Evolutionary conservation across 2,888 invertebrate genomes (phyloP).

Genomic region (Agrochola lychnidis): DNA sequence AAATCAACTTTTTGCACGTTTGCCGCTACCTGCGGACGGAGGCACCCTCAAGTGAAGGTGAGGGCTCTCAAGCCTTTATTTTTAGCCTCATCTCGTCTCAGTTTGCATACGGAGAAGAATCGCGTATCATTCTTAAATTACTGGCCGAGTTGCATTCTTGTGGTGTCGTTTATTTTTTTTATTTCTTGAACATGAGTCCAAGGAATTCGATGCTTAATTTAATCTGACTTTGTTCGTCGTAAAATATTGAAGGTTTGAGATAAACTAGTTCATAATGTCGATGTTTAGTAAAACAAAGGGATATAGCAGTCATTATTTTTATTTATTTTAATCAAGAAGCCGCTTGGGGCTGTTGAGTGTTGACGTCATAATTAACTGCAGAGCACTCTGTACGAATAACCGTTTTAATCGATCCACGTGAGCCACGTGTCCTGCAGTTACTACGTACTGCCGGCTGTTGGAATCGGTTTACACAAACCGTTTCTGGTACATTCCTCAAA

Average conservation of each 20-base stretch:
- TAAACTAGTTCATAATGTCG: constrained; percentile 10
- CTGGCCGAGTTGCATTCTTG: constrained; percentile 49
- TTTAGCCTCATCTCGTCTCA: constrained; percentile 62
- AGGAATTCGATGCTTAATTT: constrained; percentile 26
- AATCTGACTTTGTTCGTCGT: not conserved
- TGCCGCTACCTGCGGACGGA: constrained; percentile 30
- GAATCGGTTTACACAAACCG: too few species aligned
- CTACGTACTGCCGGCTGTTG: too few species aligned
- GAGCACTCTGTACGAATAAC: too few species aligned
- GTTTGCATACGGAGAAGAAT: constrained; percentile 62
- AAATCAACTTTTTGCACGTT: constrained; percentile 42
- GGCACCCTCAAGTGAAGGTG: constrained; percentile 12
- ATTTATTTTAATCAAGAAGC: not conserved
- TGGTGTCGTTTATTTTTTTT: constrained; percentile 33
- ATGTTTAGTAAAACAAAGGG: not conserved
- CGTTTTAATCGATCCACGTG: too few species aligned
- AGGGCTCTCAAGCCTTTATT: constrained; percentile 60
- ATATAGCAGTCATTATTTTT: not conserved
- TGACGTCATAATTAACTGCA: too few species aligned
- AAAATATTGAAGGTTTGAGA: constrained; percentile 1
- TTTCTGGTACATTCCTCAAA: too few species aligned
- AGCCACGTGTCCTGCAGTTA: too few species aligned
- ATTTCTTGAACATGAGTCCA: constrained; percentile 21
- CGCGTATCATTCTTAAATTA: constrained; percentile 54
- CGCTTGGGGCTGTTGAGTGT: not conserved